Evolutionary conservation across 2,797 vertebrate genomes (phyloP), one percentile per base, ranked within the genome.

Genomic region (Enteromius paludinosus): DNA sequence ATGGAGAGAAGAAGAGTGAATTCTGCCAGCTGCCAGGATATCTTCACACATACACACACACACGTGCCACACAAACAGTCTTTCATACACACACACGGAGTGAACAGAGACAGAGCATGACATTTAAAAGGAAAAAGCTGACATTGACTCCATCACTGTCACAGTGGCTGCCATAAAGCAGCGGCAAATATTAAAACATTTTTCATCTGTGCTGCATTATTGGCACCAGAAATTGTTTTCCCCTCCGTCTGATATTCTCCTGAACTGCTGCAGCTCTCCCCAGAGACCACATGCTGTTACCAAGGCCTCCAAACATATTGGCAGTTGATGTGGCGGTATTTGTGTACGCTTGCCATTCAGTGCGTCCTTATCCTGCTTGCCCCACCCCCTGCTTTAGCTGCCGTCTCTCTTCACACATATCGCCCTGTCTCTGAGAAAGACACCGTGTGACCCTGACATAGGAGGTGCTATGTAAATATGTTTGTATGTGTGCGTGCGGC

Each of bases 101-200:
- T 82, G 80, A 62, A 82, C 86, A 89, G 93, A 96, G 96, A 97
- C 96, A 94, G 96, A 96, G 96, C 95, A 97, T 98, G 98, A 98
- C 98, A 98, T 98, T 99, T 97, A 98, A 97, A 97, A 95, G 91
- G 93, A 95, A 97, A 97, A 97, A 96, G 95, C 97, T 98, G 97
- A 98, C 97, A 98, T 97, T 97, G 97, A 98, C 96, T 99, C 97
- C 97, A 97, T 99, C 98, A 98, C 97, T 98, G 97, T 98, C 98
- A 97, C 94, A 93, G 93, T 92, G 92, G 91, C 96, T 96, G 96
- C 96, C 97, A 97, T 98, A 97, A 98, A 99, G 96, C 97, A 98
- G 97, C 96, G 95, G 97, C 97, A 98, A 99, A 99, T 98, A 99
- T 99, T 98, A 98, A 99, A 99, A 98, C 97, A 98, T 99, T 98